Base-by-base conservation (phyloP, 2,888 invertebrate genomes). In the Cordilura impudica region DNA sequence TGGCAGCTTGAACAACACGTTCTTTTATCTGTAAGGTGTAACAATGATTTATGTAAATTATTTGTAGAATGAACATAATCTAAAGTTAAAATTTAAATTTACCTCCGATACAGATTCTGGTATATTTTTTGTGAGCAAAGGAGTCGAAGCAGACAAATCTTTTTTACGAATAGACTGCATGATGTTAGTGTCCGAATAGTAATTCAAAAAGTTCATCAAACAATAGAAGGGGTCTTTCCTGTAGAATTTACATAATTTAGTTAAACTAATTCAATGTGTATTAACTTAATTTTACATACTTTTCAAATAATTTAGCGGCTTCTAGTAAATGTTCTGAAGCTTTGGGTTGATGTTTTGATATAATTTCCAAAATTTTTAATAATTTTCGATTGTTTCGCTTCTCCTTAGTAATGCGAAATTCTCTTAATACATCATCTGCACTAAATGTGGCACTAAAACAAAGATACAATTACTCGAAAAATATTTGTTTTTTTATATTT, bases 201-300 rank as follows among this genome's bases (percentile, higher is more conserved):
- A 83, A 60, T 88, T 86, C 14, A 87, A 76, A 53, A 89, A 90
- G 29, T 86, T 79, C 8, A 88, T 49, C 61, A 90, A 75, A 51
- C 88, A 89, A 61, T 86, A 87, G 74, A 87, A 85, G 0, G 90
- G 88, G 81, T 88, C 88, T 81, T 88, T 89, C 16, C 89, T 89
- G 49, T 0, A 81, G 67, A 54, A 29, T 49, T n/a, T 29, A 12
- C 18, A 63, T 7, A 51, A n/a, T n/a, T n/a, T n/a, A n/a, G n/a
- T n/a, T n/a, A 29, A 7, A 49, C 16, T 8, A 10, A 26, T n/a
- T 18, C 3, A 7, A 4, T 10, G 16, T 5, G 7, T 10, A 10
- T 29, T 14, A 49, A 47, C 18, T 26, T 2, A 39, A 31, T 45
- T 43, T 7, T 12, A 75, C 78, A 71, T 76, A 89, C 90, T 85